Conservation (phyloP, 2,797 vertebrate genomes). For the Phoeniculus purpureus region DNA sequence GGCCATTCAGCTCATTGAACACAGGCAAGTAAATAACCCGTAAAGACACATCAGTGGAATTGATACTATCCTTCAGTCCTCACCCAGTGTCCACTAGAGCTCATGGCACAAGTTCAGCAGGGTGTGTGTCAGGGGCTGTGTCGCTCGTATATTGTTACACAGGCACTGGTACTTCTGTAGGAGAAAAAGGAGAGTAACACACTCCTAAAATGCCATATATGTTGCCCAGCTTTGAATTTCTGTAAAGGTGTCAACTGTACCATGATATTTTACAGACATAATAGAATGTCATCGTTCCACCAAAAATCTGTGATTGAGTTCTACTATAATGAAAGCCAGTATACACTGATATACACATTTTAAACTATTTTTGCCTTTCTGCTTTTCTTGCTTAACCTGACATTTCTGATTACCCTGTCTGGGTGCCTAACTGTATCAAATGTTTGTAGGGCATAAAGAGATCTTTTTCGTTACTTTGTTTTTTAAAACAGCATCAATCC, state of each 20-base stretch:
- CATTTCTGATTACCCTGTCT: conserved; percentile 57
- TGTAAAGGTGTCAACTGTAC: conserved; percentile 35
- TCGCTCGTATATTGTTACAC: background rate
- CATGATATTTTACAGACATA: conserved; percentile 44
- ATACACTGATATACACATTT: conserved; percentile 25
- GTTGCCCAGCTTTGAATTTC: conserved; percentile 50
- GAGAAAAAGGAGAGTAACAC: background rate
- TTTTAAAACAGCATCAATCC: conserved; percentile 6
- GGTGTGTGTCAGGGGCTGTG: background rate
- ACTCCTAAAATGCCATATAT: conserved; percentile 12
- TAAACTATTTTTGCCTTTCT: conserved; percentile 46
- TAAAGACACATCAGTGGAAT: background rate
- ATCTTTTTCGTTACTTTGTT: background rate
- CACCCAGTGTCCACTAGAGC: background rate
- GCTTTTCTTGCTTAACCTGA: conserved; percentile 59
- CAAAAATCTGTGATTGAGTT: conserved; percentile 52
- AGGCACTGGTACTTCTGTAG: background rate
- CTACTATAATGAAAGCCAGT: conserved; percentile 49
- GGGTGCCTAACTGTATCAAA: conserved; percentile 41
- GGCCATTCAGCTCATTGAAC: background rate
- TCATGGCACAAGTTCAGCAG: background rate
- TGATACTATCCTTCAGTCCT: background rate
- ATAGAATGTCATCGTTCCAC: conserved; percentile 49
- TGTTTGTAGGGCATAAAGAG: conserved; percentile 14
- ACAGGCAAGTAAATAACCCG: background rate